Conservation (phyloP, 2,113 vertebrate genomes). For the Alligator mississippiensis region DNA sequence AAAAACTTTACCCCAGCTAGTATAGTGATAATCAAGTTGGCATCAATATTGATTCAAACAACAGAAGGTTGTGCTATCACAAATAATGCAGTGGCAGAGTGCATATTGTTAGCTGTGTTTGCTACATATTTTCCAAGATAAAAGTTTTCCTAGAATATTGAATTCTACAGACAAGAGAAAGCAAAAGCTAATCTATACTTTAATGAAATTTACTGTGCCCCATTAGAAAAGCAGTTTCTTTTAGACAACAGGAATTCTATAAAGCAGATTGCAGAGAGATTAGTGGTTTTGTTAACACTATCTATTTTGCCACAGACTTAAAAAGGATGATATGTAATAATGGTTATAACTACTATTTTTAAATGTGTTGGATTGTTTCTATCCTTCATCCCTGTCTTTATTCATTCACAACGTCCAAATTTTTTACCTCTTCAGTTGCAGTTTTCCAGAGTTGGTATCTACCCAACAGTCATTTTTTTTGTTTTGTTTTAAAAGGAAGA, state of each 20-base stretch:
- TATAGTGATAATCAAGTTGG: background rate
- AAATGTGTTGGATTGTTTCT: background rate
- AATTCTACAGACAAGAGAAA: constrained; percentile 38
- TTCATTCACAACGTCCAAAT: background rate
- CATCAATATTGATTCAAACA: constrained; percentile 23
- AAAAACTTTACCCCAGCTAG: no score
- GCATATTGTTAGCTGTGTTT: background rate
- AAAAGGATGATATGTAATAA: constrained; percentile 2
- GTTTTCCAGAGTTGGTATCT: background rate
- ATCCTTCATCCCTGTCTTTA: background rate
- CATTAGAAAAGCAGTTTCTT: constrained; percentile 32
- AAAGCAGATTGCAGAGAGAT: background rate
- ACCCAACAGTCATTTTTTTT: background rate
- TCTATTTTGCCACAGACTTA: background rate
- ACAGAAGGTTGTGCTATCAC: background rate
- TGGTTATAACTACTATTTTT: background rate
- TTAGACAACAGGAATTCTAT: background rate
- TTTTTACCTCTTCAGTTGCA: background rate
- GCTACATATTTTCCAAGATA: constrained; percentile 18
- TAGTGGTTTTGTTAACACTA: constrained; percentile 15
- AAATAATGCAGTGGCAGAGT: background rate
- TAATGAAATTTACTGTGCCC: constrained; percentile 42
- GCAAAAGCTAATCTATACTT: constrained; percentile 31
- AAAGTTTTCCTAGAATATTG: constrained; percentile 23
- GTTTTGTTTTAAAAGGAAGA: background rate